Conservation (phyloP, 2,113 vertebrate genomes). For the Dendrocopos noguchii region DNA sequence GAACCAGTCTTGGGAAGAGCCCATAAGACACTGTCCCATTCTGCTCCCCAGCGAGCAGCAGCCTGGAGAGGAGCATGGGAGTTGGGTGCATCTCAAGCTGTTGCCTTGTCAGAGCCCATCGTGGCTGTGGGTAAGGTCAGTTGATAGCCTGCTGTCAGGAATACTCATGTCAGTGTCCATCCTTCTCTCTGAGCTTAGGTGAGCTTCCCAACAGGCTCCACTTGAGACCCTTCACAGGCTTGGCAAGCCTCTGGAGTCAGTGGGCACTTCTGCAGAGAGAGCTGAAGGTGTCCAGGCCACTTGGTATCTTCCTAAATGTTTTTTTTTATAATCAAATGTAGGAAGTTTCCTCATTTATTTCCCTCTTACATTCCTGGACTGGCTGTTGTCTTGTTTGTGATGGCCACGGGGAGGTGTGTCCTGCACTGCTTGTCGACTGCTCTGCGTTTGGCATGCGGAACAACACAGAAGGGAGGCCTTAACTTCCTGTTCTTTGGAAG, state of each 20-base stretch:
- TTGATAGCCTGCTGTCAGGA: not conserved
- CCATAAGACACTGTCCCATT: accelerated
- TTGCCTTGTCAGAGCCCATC: not conserved
- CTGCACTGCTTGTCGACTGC: conserved; percentile 10
- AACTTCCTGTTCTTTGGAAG: not conserved
- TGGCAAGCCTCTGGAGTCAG: not conserved
- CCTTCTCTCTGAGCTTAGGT: not conserved
- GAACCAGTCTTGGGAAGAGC: not conserved
- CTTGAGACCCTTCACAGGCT: not conserved
- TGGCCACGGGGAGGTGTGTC: not conserved
- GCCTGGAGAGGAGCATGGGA: not conserved
- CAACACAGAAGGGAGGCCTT: not conserved
- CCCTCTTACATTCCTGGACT: not conserved
- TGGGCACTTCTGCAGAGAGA: not conserved
- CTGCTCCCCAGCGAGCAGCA: not conserved
- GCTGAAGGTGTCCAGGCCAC: not conserved
- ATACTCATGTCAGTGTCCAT: not conserved
- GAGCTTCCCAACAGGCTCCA: accelerated
- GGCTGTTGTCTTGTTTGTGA: not conserved
- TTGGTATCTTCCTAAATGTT: not conserved
- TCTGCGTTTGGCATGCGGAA: not conserved
- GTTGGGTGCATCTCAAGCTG: accelerated
- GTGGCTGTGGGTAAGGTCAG: accelerated
- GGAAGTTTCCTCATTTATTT: conserved; percentile 28
- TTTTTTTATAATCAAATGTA: not conserved